These are phyloP conservation scores for Thaumetopoea pityocampa DNA, from an alignment of 1,140 invertebrate species.

Conservation along the genomic window DNA sequence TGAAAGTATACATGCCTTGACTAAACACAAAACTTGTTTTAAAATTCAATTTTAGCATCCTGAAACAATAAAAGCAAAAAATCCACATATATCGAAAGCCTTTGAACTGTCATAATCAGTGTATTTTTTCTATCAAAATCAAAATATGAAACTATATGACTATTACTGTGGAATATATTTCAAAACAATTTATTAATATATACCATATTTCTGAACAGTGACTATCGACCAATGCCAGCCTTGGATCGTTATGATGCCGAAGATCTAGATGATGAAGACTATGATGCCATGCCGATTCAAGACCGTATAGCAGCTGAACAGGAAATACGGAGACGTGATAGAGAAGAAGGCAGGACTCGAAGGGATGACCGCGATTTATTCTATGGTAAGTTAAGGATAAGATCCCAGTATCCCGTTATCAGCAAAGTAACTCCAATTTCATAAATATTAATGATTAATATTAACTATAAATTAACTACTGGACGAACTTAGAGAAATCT, in stretches of 20 bases:
- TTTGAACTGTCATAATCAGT: no score
- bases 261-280: conserved; percentile 93
- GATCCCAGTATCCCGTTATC: not conserved
- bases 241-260: conserved; percentile 94
- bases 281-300: conserved; percentile 89
- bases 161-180: conserved; percentile 3
- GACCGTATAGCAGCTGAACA: conserved; percentile 92
- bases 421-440: not conserved
- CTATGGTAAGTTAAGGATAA: conserved; percentile 78
- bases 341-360: conserved; percentile 86
- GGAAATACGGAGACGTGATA: conserved; percentile 90
- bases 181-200: conserved; percentile 1
- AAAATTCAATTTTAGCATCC: no score
- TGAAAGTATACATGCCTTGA: no score
- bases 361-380: conserved; percentile 88
- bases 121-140: no score
- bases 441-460: no score
- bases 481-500: no score
- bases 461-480: no score
- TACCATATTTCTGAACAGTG: no score
- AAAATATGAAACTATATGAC: no score
- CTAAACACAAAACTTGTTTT: no score
- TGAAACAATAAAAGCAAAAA: no score
- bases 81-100: no score
- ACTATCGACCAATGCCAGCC: conserved; percentile 97